Conservation (phyloP, 2,797 vertebrate species). For the Tinamus major region DNA sequence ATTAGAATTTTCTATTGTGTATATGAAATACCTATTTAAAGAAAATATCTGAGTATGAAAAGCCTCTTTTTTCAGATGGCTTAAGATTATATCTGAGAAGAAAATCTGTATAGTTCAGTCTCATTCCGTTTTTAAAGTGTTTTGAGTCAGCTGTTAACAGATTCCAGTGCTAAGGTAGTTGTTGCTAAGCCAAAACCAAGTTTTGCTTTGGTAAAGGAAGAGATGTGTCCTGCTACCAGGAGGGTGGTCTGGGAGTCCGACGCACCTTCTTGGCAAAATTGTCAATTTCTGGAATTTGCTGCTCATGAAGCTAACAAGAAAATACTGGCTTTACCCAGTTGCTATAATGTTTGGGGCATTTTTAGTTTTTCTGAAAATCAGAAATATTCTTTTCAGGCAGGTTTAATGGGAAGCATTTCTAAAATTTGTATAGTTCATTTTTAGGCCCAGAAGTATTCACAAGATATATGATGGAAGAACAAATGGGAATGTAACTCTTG, state of each 20-base stretch:
- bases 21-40: too few species aligned
- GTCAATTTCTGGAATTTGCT: neutral
- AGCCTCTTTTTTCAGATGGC: neutral
- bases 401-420: neutral
- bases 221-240: neutral
- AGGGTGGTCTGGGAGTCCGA: accelerated
- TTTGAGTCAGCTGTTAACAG: neutral
- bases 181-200: neutral
- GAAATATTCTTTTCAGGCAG: neutral
- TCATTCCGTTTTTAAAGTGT: neutral
- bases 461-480: neutral
- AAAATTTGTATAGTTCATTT: neutral
- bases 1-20: neutral
- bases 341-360: neutral
- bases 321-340: neutral
- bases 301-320: neutral
- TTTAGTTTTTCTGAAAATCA: neutral
- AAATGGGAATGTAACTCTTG: neutral
- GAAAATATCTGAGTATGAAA: neutral
- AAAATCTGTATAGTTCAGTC: neutral
- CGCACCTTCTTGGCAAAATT: neutral
- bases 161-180: neutral
- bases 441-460: neutral
- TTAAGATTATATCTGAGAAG: neutral
- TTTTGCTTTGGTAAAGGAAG: neutral